Conservation (phyloP, 2,113 vertebrate genomes). For the Neodon shergylaensis region DNA sequence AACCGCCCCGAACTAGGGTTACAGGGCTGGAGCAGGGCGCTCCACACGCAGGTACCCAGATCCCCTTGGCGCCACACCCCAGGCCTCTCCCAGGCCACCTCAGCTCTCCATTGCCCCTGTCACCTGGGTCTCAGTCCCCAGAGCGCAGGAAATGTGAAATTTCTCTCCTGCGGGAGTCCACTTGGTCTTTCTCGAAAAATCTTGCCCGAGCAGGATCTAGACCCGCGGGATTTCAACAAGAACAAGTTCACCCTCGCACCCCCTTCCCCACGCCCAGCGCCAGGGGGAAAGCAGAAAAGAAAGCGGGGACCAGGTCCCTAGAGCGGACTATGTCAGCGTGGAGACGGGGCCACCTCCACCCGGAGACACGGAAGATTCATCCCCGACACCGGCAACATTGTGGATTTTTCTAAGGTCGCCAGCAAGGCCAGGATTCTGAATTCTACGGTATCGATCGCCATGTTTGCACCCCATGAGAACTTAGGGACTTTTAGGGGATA, state of each 20-base stretch:
- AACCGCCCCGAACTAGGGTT: not conserved
- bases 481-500: not conserved
- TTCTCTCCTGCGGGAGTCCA: not conserved
- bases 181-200: not conserved
- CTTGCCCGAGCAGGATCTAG: not conserved
- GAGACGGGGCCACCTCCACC: not conserved
- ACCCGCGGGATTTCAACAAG: not conserved
- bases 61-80: not conserved
- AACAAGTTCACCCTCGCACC: fast-evolving
- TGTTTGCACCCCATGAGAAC: not conserved
- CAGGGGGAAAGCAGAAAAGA: not conserved
- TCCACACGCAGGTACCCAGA: not conserved
- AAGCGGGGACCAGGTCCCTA: not conserved
- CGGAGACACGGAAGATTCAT: fast-evolving
- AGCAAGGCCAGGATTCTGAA: not conserved
- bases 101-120: too few relatives aligned
- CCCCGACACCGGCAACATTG: not conserved
- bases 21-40: not conserved
- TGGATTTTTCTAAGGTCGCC: not conserved
- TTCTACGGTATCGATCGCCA: fast-evolving
- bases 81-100: not conserved
- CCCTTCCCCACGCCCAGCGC: not conserved
- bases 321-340: fast-evolving
- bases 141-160: not conserved
- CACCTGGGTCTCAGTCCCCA: not conserved